Base-by-base conservation (phyloP, 2,888 invertebrate species). In the Hetaerina titia region DNA sequence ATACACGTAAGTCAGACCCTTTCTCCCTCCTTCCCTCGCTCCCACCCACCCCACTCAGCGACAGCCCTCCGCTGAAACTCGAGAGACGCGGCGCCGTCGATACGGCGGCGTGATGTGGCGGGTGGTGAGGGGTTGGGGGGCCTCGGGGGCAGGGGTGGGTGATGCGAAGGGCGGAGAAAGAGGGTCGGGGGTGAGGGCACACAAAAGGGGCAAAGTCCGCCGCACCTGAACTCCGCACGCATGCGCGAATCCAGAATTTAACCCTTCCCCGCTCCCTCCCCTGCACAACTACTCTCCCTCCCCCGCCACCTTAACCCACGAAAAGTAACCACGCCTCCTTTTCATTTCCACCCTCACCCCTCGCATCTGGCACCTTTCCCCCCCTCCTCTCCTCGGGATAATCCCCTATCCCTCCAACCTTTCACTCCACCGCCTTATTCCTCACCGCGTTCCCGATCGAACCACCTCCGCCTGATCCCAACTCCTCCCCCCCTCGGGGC, bases 401-500 rank as follows among this genome's bases (percentile, higher is more conserved):
- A 9, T 45, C 88, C 56, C 15, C 19, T 31, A 17, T 0, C 63
- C 45, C 45, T 45, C 31, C 19, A 0, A 11, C 90, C 25, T 90
- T 25, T 90, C 22, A 57, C 57, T 19, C 31, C 90, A 2, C 45
- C 45, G 45, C 45, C 45, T 45, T 45, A 45, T 45, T 31, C 60
- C 2, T 17, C 64, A 45, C 56, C 69, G 25, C 64, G 2, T 31
- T 19, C 31, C 45, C 13, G 45, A 31, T 63, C 90, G 60, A 13
- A 22, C 15, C 13, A 15, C 56, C 19, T 13, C 63, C 15, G n/a
- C 60, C 60, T 57, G 57, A 17, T 22, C 56, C 17, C 19, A 57
- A 96, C 96, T 95, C 96, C 96, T 95, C 96, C 96, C 95, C 96
- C 96, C 97, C 97, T 95, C 97, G 97, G 95, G 97, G 97, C 95